These are phyloP conservation scores for Drosophila miranda DNA, from an alignment of 1,140 invertebrate species.

Conservation along the genomic window DNA sequence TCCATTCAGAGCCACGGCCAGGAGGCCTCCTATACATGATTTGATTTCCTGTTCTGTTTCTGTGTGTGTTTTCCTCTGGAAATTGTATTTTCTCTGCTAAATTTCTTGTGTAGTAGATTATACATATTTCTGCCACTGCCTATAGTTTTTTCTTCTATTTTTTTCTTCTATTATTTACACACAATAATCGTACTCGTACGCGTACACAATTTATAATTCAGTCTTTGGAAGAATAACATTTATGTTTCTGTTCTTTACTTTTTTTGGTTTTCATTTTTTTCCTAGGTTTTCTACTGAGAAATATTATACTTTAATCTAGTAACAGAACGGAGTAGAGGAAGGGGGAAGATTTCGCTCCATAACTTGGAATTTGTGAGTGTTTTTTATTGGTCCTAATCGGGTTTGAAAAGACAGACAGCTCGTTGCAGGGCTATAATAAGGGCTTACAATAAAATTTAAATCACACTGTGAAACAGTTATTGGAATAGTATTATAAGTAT, in stretches of 20 bases:
- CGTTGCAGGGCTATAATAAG: too few relatives aligned
- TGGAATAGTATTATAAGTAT: too few relatives aligned
- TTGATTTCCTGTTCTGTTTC: conserved; percentile 15
- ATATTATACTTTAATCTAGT: conserved; percentile 16
- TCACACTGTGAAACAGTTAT: too few relatives aligned
- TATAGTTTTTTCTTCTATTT: conserved; percentile 20
- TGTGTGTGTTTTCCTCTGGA: conserved; percentile 12
- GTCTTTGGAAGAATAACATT: conserved; percentile 81
- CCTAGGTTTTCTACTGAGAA: conserved; percentile 17
- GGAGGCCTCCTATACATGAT: conserved; percentile 30
- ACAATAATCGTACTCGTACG: conserved; percentile 36
- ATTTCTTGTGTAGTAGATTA: conserved; percentile 16
- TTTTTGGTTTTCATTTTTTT: conserved; percentile 24
- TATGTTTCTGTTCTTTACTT: conserved; percentile 56
- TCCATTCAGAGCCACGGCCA: conserved; percentile 17
- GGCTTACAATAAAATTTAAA: too few relatives aligned
- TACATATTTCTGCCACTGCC: neutral
- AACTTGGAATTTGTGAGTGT: conserved; percentile 13
- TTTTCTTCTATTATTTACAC: conserved; percentile 70
- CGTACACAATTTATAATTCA: conserved; percentile 67
- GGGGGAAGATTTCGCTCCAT: neutral
- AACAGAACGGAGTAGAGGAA: conserved; percentile 21
- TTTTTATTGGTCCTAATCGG: conserved; percentile 36
- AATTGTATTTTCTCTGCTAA: conserved; percentile 1
- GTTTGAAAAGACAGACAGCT: conserved; percentile 12